phyloP scores from a whole-genome alignment of 2,888 invertebrate species.

The Pomacea canaliculata region DNA sequence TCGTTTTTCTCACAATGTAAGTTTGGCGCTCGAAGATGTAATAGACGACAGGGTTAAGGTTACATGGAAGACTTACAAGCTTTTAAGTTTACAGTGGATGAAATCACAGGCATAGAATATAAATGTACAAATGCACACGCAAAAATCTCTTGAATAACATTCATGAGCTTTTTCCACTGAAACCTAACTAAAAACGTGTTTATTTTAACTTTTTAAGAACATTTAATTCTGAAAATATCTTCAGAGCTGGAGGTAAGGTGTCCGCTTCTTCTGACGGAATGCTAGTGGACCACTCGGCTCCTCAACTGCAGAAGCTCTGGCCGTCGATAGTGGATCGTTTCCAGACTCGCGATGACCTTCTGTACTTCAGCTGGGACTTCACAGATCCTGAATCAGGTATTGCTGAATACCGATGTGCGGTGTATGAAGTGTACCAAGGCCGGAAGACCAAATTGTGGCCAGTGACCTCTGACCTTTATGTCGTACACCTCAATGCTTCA shows the following conservation, averaged over 20 bases:
- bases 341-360: slow-evolving; percentile 8
- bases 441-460: slow-evolving; percentile 17
- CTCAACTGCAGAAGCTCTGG: not conserved
- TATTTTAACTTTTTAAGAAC: no score
- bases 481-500: not conserved
- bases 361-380: slow-evolving; percentile 28
- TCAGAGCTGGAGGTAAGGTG: slow-evolving; percentile 16
- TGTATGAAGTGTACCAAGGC: not conserved
- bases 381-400: slow-evolving; percentile 25
- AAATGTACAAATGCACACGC: no score
- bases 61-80: no score
- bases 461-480: not conserved
- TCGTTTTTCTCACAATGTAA: no score
- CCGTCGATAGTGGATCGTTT: not conserved
- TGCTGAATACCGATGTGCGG: slow-evolving; percentile 23
- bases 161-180: no score
- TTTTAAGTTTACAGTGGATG: no score
- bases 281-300: slow-evolving; percentile 19
- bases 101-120: no score
- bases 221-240: not conserved
- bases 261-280: slow-evolving; percentile 7
- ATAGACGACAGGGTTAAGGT: no score
- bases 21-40: no score
- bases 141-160: no score
- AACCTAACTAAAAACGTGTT: no score